Evolutionary conservation across 2,888 invertebrate genomes (phyloP), one percentile per base, ranked within the genome.

Genomic region (Drosophila limbata): DNA sequence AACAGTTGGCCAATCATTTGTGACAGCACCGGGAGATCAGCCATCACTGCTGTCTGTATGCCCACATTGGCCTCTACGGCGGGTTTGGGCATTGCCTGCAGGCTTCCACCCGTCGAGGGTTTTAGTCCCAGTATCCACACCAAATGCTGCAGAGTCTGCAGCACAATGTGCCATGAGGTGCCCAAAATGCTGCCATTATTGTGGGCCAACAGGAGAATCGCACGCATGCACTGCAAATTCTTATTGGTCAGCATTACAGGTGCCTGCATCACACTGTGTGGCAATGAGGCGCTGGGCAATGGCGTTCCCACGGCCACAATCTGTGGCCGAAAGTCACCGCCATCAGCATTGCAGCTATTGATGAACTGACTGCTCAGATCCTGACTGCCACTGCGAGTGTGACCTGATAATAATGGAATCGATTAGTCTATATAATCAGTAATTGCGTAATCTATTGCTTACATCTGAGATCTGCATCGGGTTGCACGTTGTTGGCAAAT

Each of bases 221-320:
- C 97, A 73, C 98, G 94, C 96, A 99, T 98, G 33, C 98, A 98
- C 88, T 99, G 98, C 63, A 99, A 94, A 94, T 99, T 99, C 88
- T 99, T 98, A 0, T 98, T 97, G 3, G 99, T 99, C 89, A 99
- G 94, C 98, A 99, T 98, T 60, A 99, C 99, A 91, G 93, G 93
- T 0, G 93, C 93, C 73, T 93, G 93, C 91, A 93, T 93, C 6
- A 92, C 91, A 94, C 95, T 96, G 59, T 95, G 95, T 3, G 97
- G 96, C 59, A 96, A 93, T 4, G 96, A 95, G 2, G 96, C 95
- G 6, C 97, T 97, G 2, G 98, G 98, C 78, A 99, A 93, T 21
- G 98, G 97, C 0, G 98, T 98, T 25, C 99, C 99, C 69, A 99
- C 98, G 77, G 98, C 99, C 47, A 99, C 98, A 72, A 99, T 98